phyloP scores from a whole-genome alignment of 1,140 invertebrate genomes.

The Daktulosphaira vitifoliae region DNA sequence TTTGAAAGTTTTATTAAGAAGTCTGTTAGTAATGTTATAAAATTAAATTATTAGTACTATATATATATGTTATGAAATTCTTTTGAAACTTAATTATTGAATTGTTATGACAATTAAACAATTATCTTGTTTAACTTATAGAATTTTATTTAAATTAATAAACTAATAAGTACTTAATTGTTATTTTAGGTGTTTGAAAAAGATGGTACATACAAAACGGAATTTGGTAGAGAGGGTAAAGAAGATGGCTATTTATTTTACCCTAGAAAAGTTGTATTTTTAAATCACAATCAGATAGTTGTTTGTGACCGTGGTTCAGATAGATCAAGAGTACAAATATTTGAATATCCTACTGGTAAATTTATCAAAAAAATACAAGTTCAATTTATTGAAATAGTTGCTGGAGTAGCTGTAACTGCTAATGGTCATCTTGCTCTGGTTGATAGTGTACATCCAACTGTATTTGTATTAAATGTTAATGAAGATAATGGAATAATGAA shows the following conservation, averaged over 20 bases:
- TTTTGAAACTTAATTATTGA: too few species aligned
- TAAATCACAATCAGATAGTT: constrained; percentile 82
- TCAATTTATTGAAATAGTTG: constrained; percentile 88
- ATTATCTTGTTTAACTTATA: too few species aligned
- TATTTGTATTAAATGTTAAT: constrained; percentile 71
- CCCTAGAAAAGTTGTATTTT: constrained; percentile 89
- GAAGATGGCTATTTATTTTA: constrained; percentile 96
- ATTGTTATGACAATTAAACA: too few species aligned
- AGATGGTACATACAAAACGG: constrained; percentile 75
- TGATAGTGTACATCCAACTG: constrained; percentile 92
- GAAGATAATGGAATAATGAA: constrained; percentile 80
- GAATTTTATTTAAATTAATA: too few species aligned
- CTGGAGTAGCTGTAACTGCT: constrained; percentile 80
- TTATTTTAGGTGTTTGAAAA: constrained; percentile 71
- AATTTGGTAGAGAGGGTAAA: constrained; percentile 82
- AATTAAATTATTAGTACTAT: too few species aligned
- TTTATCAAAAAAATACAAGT: constrained; percentile 89
- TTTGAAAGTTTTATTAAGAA: too few species aligned
- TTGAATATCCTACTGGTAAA: constrained; percentile 68
- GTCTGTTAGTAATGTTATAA: too few species aligned
- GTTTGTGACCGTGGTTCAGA: constrained; percentile 95
- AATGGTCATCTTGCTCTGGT: constrained; percentile 90
- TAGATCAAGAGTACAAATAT: constrained; percentile 92
- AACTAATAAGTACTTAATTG: not conserved
- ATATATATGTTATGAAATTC: too few species aligned